Evolutionary conservation across 2,113 vertebrate species (phyloP).

Genomic region (Dendrocopos noguchii): DNA sequence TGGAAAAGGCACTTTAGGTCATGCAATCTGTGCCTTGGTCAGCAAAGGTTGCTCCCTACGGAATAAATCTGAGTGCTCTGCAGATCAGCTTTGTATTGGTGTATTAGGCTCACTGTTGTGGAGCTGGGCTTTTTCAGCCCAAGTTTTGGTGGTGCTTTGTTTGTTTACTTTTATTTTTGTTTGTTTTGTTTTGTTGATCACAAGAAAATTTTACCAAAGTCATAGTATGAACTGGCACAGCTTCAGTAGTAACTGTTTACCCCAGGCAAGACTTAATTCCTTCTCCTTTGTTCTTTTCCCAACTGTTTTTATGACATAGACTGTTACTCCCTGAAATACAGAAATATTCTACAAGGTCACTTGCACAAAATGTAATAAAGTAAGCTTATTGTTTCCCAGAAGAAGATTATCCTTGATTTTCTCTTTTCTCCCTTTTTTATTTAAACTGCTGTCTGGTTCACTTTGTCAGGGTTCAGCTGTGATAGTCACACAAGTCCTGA

Average conservation of each 20-base stretch:
- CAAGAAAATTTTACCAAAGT: not conserved
- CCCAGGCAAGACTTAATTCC: not conserved
- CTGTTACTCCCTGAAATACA: not conserved
- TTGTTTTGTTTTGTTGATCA: not conserved
- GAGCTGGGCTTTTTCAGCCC: not conserved
- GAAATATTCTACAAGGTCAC: not conserved
- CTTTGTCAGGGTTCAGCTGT: not conserved
- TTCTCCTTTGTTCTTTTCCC: not conserved
- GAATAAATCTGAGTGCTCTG: not conserved
- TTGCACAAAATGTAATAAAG: conserved; percentile 9
- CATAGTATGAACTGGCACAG: not conserved
- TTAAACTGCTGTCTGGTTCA: conserved; percentile 1
- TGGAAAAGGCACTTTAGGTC: conserved; percentile 26
- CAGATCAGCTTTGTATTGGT: not conserved
- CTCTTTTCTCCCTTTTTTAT: not conserved
- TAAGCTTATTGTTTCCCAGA: conserved; percentile 43
- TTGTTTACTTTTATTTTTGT: too few relatives aligned
- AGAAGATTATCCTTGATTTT: conserved; percentile 14
- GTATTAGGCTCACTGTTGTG: not conserved
- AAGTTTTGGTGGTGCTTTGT: not conserved
- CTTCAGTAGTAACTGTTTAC: not conserved
- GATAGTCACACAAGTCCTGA: not conserved
- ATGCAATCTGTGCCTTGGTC: not conserved
- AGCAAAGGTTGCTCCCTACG: not conserved
- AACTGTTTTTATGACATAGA: not conserved